A percentile compares a stretch with the other conserved stretches of the same genome.
These are phyloP conservation scores for Hirtodrosophila confusa DNA, from an alignment of 2,888 invertebrate species.

Conservation along the genomic window DNA sequence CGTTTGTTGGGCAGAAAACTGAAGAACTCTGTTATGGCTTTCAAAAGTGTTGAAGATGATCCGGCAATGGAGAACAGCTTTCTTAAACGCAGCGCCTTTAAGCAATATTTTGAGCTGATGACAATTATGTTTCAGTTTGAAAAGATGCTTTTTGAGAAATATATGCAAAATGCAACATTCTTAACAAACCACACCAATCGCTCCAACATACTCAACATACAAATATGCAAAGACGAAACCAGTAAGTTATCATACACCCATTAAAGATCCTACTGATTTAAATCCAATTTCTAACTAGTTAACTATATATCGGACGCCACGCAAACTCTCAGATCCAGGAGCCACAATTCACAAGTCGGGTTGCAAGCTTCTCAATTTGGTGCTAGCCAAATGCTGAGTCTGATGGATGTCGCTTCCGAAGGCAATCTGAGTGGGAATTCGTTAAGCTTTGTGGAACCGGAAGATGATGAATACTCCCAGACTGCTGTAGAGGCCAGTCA, in stretches of 20 bases:
- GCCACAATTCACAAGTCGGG: conserved; percentile 7
- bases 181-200: conserved; percentile 89
- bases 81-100: conserved; percentile 90
- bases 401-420: conserved; percentile 30
- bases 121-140: conserved; percentile 91
- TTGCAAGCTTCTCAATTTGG: conserved; percentile 11
- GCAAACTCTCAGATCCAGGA: conserved; percentile 61
- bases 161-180: conserved; percentile 87
- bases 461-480: conserved; percentile 16
- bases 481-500: conserved; percentile 19
- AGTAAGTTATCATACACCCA: conserved; percentile 51
- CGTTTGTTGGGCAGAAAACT: conserved; percentile 91
- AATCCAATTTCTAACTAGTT: conserved; percentile 50
- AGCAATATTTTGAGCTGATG: conserved; percentile 91
- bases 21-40: conserved; percentile 91
- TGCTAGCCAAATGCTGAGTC: conserved; percentile 14
- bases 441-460: not conserved
- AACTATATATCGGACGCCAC: conserved; percentile 67
- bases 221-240: conserved; percentile 79
- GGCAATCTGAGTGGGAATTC: conserved; percentile 1
- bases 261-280: not conserved
- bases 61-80: conserved; percentile 87
- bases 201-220: conserved; percentile 88
- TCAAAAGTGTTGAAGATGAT: conserved; percentile 87
- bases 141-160: conserved; percentile 89